Percentiles rank a stretch among this genome's conserved stretches.
phyloP scores from a whole-genome alignment of 92 coral and sea anemone species.

The Zoanthus sociatus region DNA sequence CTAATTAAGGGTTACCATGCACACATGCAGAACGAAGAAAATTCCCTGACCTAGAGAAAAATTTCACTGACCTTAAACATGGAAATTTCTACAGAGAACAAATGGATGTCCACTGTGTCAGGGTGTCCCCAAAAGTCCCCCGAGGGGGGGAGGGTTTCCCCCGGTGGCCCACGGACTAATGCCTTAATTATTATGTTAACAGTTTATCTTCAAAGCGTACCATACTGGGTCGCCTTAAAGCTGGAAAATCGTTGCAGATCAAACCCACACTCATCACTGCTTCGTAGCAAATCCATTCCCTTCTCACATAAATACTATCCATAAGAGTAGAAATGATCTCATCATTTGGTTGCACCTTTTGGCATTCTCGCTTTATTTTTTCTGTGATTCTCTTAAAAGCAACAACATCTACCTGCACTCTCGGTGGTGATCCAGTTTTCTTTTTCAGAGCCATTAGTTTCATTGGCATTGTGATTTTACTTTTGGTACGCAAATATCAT shows the following conservation, averaged over 20 bases:
- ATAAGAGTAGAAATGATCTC: not conserved
- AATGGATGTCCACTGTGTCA: no score
- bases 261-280: not conserved
- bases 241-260: not conserved
- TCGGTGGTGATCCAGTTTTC: not conserved
- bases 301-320: not conserved
- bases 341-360: not conserved
- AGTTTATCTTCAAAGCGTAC: not conserved
- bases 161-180: no score
- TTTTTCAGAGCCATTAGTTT: not conserved
- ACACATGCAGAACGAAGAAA: no score
- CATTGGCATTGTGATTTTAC: not conserved
- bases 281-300: not conserved
- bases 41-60: no score
- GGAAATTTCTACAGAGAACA: no score
- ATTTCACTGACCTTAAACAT: no score
- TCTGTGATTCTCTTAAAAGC: not conserved
- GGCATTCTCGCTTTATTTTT: no score
- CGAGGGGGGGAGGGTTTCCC: no score
- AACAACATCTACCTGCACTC: not conserved
- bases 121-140: no score
- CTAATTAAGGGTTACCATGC: no score
- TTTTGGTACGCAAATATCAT: not conserved
- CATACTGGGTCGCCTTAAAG: no score
- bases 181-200: no score